Conservation (phyloP, 2,797 vertebrate species). For the Pangasius macronema region DNA sequence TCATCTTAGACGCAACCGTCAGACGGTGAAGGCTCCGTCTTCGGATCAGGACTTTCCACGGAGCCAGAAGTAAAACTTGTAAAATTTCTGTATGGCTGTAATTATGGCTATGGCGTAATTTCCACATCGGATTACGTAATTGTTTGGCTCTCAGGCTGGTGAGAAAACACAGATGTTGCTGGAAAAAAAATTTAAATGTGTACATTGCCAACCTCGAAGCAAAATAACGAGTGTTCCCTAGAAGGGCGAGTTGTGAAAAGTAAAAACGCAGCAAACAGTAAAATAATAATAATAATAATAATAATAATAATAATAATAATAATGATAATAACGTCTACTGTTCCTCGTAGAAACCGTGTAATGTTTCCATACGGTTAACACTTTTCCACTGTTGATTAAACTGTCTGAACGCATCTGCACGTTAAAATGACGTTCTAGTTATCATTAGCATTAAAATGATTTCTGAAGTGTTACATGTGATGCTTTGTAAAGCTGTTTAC, state of each 20-base stretch:
- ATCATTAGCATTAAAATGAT: neutral
- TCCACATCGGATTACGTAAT: conserved; percentile 2
- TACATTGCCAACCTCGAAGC: neutral
- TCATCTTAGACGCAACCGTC: neutral
- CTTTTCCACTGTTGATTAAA: neutral
- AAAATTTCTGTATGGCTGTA: conserved; percentile 1
- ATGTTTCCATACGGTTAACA: neutral
- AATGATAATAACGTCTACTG: neutral
- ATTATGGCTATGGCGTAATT: conserved; percentile 6
- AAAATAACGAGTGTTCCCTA: neutral
- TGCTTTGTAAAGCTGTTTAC: neutral
- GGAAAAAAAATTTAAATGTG: neutral
- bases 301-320: neutral
- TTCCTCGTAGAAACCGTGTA: neutral
- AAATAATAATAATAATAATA: neutral
- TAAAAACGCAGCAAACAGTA: neutral
- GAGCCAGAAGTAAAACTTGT: conserved; percentile 12
- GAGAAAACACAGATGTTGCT: neutral
- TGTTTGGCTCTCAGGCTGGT: conserved; percentile 11
- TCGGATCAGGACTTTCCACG: neutral
- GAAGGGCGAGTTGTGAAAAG: neutral
- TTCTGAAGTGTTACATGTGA: neutral
- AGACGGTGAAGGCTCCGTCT: neutral
- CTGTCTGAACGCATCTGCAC: neutral
- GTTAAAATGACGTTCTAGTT: neutral